Percentiles rank a stretch among this genome's conserved stretches.
Conservation (phyloP, 2,888 invertebrate species). For the Teinopalpus imperialis region DNA sequence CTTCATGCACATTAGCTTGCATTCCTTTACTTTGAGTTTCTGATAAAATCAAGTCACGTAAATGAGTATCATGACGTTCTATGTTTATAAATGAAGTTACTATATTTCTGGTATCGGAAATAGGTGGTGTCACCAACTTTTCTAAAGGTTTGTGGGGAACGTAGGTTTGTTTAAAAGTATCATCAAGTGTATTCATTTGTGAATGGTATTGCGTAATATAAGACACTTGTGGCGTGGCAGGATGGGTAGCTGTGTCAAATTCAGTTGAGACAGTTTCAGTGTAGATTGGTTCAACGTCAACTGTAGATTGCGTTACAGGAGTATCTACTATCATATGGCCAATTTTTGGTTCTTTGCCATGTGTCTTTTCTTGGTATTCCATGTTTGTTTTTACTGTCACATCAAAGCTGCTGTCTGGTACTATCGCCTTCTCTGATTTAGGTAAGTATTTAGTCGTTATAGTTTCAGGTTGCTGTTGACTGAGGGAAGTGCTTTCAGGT, state of each 20-base stretch:
- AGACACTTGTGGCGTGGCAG: conserved; percentile 45
- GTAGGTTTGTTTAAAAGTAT: not conserved
- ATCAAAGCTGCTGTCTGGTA: too few species aligned
- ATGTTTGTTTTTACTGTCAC: not conserved
- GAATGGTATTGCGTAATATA: conserved; percentile 53
- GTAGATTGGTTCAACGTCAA: conserved; percentile 47
- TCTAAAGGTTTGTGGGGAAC: conserved; percentile 21
- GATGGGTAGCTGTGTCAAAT: conserved; percentile 37
- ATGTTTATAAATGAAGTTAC: conserved; percentile 54
- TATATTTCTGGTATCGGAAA: conserved; percentile 39
- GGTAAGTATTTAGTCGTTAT: too few species aligned
- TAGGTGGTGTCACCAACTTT: conserved; percentile 25
- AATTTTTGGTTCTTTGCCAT: conserved; percentile 27
- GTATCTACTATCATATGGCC: conserved; percentile 39
- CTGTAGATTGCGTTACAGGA: conserved; percentile 41
- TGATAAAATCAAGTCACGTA: conserved; percentile 33
- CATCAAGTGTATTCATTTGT: conserved; percentile 41
- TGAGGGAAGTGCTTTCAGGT: not conserved
- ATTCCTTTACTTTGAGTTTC: conserved; percentile 14
- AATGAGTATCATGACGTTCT: conserved; percentile 54
- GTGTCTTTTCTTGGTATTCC: not conserved
- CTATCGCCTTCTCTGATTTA: too few species aligned
- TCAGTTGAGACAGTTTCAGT: conserved; percentile 49
- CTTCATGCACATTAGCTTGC: conserved; percentile 10
- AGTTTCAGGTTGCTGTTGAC: too few species aligned